Base-by-base conservation (phyloP, 2,888 invertebrate genomes). In the Temnothorax ravouxi region DNA sequence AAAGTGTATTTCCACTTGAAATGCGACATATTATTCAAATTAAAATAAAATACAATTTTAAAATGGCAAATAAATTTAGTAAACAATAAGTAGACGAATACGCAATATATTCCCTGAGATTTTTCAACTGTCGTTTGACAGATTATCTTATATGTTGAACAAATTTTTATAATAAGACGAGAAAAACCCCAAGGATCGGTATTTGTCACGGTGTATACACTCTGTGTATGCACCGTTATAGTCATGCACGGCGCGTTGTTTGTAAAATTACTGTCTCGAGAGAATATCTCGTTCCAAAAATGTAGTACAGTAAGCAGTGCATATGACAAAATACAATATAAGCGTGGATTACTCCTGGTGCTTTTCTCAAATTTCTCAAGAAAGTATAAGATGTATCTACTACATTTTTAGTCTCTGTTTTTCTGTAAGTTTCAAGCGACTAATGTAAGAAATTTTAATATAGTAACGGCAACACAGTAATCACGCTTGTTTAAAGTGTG, bases 211-310 rank as follows among this genome's bases (percentile, higher is more conserved):
- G 56, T 44, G 11, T 67, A n/a, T 44, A 56, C 50, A 50, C 18
- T 18, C 18, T 50, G 18, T 50, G 50, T 50, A 18, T 18, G 50
- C 9, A 18, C 50, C 50, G 50, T 50, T 21, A 44, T n/a, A 44
- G 29, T 67, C 47, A 71, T 67, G 34, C 34, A 56, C 6, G 13
- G 34, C 71, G 21, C 15, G 44, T 56, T 79, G 71, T 69, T 77
- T 69, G 47, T 47, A 79, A 79, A 79, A 79, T 79, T 79, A 79
- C 44, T 21, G 44, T 69, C 71, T 47, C 79, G 56, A 59, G 71
- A 69, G 79, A 79, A 79, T 71, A 71, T 79, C 21, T 44, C 44
- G 44, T 56, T 69, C 56, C 56, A 34, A 79, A 71, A 69, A 56
- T 44, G 25, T 71, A 47, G 29, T 18, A 44, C 21, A 15, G 3